Base-by-base conservation (phyloP, 2,113 vertebrate species). In the Amphiprion ocellaris region DNA sequence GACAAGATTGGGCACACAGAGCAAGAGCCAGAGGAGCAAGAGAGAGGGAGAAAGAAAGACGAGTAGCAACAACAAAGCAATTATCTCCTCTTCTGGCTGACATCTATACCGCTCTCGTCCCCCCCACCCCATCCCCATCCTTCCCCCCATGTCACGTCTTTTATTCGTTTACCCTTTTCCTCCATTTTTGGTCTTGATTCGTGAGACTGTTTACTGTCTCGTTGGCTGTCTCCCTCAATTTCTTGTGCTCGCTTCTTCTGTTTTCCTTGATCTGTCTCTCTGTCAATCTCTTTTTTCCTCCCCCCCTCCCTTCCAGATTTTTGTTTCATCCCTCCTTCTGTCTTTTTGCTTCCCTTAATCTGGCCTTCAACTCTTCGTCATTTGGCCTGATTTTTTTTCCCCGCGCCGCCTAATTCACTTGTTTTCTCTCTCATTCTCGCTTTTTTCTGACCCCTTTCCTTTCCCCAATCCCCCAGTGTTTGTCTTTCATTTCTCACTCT, bases 81-180 rank as follows among this genome's bases (percentile, higher is more conserved):
- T 92, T 89, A 91, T 88, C 88, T 88, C 73, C 67, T 84, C 76
- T 50, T 63, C 74, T 53, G 54, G 58, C 78, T 90, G 79, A 89
- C 88, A 84, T 84, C 78, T 84, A 73, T 46, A 44, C 87, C 64
- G 75, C 56, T 68, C 73, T 69, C n/a, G 26, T 82, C 86, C 81
- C 74, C 65, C 26, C 26, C 26, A 26, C 26, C 3, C 26, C 26
- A 26, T 26, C 81, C 74, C 65, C 69, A 12, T 14, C 41, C 14
- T 33, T 12, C 24, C 14, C 5, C 10, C 49, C 49, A n/a, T 69
- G 72, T 90, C 84, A 76, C 68, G 77, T 84, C 72, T 76, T 83
- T 56, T 62, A 62, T 80, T 74, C 69, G n/a, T 82, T 88, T 69
- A 65, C 37, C 74, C 76, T 73, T 79, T 77, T 76, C 50, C 58